These are phyloP conservation scores for Poecilia latipinna DNA, from an alignment of 2,113 vertebrate genomes.

Conservation along the genomic window DNA sequence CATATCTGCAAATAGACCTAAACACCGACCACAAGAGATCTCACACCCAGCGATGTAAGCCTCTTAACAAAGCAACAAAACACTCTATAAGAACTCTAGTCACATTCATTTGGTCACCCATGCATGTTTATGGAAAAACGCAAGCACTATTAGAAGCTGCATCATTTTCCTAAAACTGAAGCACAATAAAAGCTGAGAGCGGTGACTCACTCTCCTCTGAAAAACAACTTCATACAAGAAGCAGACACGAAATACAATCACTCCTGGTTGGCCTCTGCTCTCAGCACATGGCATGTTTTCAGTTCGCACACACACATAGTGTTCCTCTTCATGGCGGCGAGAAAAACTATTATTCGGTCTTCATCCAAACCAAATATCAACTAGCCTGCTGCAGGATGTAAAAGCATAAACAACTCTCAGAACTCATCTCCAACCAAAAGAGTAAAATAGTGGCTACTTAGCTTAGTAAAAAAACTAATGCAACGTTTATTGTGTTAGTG, in stretches of 20 bases:
- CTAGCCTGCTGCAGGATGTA: too few relatives aligned
- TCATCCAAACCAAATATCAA: neutral
- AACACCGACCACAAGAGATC: slow-evolving; percentile 39
- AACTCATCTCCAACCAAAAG: neutral
- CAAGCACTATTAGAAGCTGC: slow-evolving; percentile 29
- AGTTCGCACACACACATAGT: neutral
- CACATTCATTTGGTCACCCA: slow-evolving; percentile 28
- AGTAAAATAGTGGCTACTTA: too few relatives aligned
- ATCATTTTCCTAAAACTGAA: slow-evolving; percentile 27
- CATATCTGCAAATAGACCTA: slow-evolving; percentile 47
- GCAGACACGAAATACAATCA: slow-evolving; percentile 16
- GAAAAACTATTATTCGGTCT: neutral
- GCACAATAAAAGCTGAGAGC: slow-evolving; percentile 37
- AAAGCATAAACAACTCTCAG: neutral
- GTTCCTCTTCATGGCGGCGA: too few relatives aligned
- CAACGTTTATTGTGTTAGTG: too few relatives aligned
- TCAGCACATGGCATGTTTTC: neutral
- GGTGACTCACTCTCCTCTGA: slow-evolving; percentile 31
- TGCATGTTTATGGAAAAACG: slow-evolving; percentile 35
- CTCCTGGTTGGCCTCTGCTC: neutral
- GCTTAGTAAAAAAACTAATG: too few relatives aligned
- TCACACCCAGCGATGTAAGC: slow-evolving; percentile 54
- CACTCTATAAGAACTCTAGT: slow-evolving; percentile 13
- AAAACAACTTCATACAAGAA: slow-evolving; percentile 24
- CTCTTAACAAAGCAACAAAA: slow-evolving; percentile 34